Conservation (phyloP, 2,888 invertebrate species). For the Drosophila paracracens region DNA sequence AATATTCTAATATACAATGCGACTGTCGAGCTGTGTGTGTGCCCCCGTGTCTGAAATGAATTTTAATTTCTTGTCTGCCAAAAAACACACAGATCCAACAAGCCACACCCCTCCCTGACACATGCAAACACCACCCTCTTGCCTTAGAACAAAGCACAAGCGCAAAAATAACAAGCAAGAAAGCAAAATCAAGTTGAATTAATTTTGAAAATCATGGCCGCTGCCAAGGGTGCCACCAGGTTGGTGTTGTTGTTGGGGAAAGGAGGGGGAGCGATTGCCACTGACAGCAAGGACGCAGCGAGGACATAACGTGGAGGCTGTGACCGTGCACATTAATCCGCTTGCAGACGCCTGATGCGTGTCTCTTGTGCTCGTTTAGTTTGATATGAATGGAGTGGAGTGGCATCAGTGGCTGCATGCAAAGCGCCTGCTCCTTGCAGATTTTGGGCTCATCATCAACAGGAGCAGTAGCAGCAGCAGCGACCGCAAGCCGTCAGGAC, state of each 20-base stretch:
- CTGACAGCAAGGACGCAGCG: slow-evolving; percentile 69
- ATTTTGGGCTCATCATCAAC: slow-evolving; percentile 46
- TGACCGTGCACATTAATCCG: slow-evolving; percentile 72
- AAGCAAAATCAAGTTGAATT: slow-evolving; percentile 81
- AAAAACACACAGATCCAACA: slow-evolving; percentile 29
- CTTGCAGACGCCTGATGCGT: slow-evolving; percentile 79
- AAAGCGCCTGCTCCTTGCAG: slow-evolving; percentile 43
- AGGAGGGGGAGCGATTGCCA: slow-evolving; percentile 47
- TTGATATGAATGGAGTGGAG: slow-evolving; percentile 20
- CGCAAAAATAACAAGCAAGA: slow-evolving; percentile 74
- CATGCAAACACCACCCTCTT: not conserved
- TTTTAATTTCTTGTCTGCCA: slow-evolving; percentile 80
- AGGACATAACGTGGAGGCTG: slow-evolving; percentile 35
- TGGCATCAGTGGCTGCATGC: slow-evolving; percentile 40
- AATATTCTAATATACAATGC: slow-evolving; percentile 69
- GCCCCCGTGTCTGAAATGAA: slow-evolving; percentile 73
- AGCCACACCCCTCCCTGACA: not conserved
- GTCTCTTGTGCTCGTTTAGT: slow-evolving; percentile 54
- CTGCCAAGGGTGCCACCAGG: slow-evolving; percentile 59
- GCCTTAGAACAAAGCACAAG: slow-evolving; percentile 15
- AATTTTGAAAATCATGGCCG: slow-evolving; percentile 83
- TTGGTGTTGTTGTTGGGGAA: slow-evolving; percentile 23
- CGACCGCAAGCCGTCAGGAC: slow-evolving; percentile 21
- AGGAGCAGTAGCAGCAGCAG: slow-evolving; percentile 32
- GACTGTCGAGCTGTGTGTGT: slow-evolving; percentile 28